phyloP scores from a whole-genome alignment of 1,140 invertebrate genomes.

The Drosophila pachea region DNA sequence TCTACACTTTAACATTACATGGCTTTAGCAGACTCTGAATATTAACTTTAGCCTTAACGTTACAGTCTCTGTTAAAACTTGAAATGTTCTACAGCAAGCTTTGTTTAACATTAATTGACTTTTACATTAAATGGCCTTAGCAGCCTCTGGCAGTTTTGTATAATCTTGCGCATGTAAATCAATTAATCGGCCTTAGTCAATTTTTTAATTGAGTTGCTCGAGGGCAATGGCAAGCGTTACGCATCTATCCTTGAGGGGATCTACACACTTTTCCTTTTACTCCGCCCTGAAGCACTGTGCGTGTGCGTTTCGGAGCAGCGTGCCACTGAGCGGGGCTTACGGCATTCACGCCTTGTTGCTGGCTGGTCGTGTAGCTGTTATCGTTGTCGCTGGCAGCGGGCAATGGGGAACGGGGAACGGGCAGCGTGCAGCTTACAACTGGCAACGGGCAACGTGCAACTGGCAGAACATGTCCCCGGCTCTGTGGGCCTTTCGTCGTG shows the following conservation, averaged over 20 bases:
- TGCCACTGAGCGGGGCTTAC: constrained; percentile 44
- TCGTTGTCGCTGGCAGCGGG: constrained; percentile 51
- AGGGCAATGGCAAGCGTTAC: background rate
- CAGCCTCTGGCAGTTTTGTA: too few relatives aligned
- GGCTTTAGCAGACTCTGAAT: too few relatives aligned
- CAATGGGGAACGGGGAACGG: background rate
- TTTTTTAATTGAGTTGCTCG: background rate
- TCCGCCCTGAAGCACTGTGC: constrained; percentile 20
- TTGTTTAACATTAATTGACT: too few relatives aligned
- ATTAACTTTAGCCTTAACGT: too few relatives aligned
- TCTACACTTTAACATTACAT: too few relatives aligned
- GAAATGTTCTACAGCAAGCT: too few relatives aligned
- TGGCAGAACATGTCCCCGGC: constrained; percentile 49
- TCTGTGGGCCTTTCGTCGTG: constrained; percentile 27
- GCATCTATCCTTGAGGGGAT: constrained; percentile 1
- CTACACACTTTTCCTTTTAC: constrained; percentile 31
- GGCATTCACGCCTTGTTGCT: constrained; percentile 75
- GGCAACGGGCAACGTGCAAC: constrained; percentile 20
- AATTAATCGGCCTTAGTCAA: background rate
- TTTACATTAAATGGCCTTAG: too few relatives aligned
- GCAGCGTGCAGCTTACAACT: background rate
- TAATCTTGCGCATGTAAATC: too few relatives aligned
- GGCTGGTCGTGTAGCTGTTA: constrained; percentile 61
- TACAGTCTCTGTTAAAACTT: too few relatives aligned
- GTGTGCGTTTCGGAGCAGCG: constrained; percentile 10